Base-by-base conservation (phyloP, 2,113 vertebrate species). In the Dolichallabes microphthalmus region DNA sequence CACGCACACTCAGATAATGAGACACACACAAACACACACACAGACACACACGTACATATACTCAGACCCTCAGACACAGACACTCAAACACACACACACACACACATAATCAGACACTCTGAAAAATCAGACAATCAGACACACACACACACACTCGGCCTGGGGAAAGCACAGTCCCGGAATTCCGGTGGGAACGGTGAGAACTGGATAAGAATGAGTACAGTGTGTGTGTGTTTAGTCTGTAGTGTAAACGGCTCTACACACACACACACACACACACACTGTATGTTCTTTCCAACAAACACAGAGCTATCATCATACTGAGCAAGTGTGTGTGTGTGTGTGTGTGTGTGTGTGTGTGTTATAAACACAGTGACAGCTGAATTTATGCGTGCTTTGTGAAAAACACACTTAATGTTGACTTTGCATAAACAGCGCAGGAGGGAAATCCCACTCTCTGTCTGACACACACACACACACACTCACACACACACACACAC, bases 401-500 rank as follows among this genome's bases (percentile, higher is more conserved):
- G 5, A 64, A 64, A 66, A 66, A 66, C 13, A 7, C 63, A 64
- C 27, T 78, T 30, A 32, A 39, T 35, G 6, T 58, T 32, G 74
- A 50, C 52, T 77, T 6, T 15, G 76, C 30, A 79, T 79, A 79
- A 79, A 79, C 76, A 60, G 68, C 22, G 35, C 32, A 71, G 19
- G 1, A 2, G 19, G 19, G 32, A 71, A 39, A 71, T 22, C 32
- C 68, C 17, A 7, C 55, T 19, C 55, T 19, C 55, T 57, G 14
- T n/a, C 60, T 27, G 25, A 13, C 61, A 13, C 61, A n/a, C 22
- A n/a, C 61, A 63, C 61, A 27, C 61, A 27, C 61, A n/a, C 11
- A 27, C 25, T 13, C 25, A 63, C 25, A n/a, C 61, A 27, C 11
- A n/a, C 25, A 63, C 61, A 4, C 61, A 13, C 22, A 10, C 22